Conservation (phyloP, 2,797 vertebrate species). For the Hapalemur alaotrensis region DNA sequence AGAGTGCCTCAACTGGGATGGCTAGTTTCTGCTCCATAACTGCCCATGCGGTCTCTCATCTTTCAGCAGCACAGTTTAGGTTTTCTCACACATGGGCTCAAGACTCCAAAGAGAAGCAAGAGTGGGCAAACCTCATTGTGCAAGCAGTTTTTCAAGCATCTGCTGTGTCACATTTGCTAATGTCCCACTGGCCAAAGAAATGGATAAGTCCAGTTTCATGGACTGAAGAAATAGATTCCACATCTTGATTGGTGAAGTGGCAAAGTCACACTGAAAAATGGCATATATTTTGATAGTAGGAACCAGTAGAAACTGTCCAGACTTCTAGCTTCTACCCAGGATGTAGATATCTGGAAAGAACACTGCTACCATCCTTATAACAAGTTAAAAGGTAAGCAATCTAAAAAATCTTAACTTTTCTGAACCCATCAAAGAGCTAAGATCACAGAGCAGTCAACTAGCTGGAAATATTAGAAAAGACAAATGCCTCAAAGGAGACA, state of each 20-base stretch:
- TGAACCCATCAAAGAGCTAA: not conserved
- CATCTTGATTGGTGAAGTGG: not conserved
- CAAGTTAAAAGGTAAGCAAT: not conserved
- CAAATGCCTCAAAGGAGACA: not conserved
- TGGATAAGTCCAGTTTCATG: not conserved
- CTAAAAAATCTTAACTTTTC: constrained; percentile 5
- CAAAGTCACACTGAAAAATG: not conserved
- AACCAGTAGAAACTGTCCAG: not conserved
- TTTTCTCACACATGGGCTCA: not conserved
- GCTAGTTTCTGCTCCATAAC: not conserved
- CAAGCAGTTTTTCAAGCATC: constrained; percentile 14
- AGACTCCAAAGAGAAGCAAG: not conserved
- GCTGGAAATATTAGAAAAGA: not conserved
- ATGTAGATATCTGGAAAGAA: not conserved
- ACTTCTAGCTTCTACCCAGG: not conserved
- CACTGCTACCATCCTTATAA: not conserved
- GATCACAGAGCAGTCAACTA: not conserved
- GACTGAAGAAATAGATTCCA: not conserved
- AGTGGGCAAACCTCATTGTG: not conserved
- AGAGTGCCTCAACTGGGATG: not conserved
- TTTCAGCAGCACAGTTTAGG: not conserved
- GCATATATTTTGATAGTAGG: not conserved
- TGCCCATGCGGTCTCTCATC: not conserved
- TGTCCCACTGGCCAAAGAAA: not conserved
- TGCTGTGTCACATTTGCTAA: not conserved